Evolutionary conservation across 2,797 vertebrate species (phyloP).

Genomic region (Chloroceryle amazona): DNA sequence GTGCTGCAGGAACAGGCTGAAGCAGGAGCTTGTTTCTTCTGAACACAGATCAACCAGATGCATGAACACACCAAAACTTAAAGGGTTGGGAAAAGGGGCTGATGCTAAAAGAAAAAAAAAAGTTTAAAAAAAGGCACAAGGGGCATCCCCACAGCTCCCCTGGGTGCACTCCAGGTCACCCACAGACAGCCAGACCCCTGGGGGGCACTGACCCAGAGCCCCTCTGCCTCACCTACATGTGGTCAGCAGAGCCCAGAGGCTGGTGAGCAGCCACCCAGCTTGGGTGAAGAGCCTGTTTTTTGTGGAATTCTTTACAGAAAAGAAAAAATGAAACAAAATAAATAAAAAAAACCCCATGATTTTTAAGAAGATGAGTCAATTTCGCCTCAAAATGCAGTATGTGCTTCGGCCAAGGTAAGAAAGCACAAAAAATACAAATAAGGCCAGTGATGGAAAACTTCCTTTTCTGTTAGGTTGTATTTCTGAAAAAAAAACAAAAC

Average conservation of each 20-base stretch:
- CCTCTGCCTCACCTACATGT: rapidly evolving
- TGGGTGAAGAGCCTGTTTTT: background rate
- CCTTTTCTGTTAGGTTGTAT: background rate
- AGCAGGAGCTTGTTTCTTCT: background rate
- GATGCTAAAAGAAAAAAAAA: background rate
- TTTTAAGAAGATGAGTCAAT: slow-evolving; percentile 42
- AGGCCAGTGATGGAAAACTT: background rate
- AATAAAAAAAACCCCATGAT: background rate
- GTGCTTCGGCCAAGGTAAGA: background rate
- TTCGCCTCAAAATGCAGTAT: background rate
- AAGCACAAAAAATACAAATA: background rate
- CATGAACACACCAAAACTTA: background rate
- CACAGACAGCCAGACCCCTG: rapidly evolving
- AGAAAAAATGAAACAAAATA: background rate
- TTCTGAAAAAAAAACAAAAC: slow-evolving; percentile 36
- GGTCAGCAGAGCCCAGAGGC: background rate
- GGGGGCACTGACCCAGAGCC: background rate
- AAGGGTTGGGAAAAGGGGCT: rapidly evolving
- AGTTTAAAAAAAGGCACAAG: rapidly evolving
- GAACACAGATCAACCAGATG: background rate
- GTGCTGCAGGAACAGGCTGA: background rate
- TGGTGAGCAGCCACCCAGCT: background rate
- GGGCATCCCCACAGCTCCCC: background rate
- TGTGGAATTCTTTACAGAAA: background rate
- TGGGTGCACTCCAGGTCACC: background rate